Percentiles rank a stretch among this genome's conserved stretches.
Conservation (phyloP, 1,140 invertebrate species). For the Tetragonula clypearis region DNA sequence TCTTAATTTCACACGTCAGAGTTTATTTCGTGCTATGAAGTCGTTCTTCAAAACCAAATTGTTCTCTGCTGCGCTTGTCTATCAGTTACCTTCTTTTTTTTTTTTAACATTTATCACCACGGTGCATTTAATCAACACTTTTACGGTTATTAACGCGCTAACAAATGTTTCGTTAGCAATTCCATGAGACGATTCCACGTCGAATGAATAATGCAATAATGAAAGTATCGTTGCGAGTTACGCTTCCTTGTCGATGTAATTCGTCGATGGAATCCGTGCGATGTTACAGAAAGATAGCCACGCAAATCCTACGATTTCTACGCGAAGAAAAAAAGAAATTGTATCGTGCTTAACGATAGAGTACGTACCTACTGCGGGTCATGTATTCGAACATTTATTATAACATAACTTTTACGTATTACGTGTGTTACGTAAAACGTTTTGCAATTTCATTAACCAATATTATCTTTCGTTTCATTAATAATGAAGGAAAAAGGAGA, state of each 20-base stretch:
- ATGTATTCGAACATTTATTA: too few species aligned
- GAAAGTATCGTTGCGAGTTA: slow-evolving; percentile 22
- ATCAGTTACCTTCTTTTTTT: neutral
- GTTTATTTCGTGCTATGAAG: neutral
- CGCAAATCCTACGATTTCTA: slow-evolving; percentile 4
- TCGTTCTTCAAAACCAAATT: neutral
- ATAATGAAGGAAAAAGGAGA: too few species aligned
- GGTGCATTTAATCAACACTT: neutral
- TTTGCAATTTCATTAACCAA: too few species aligned
- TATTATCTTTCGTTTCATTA: too few species aligned
- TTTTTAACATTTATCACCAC: neutral
- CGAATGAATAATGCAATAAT: slow-evolving; percentile 13
- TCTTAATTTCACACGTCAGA: neutral
- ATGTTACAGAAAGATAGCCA: slow-evolving; percentile 1
- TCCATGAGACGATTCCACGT: neutral
- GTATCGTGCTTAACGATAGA: too few species aligned
- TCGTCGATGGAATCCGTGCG: neutral
- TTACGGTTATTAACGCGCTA: slow-evolving; percentile 11
- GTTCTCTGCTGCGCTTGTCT: neutral
- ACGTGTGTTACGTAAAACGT: too few species aligned
- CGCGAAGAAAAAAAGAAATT: too few species aligned
- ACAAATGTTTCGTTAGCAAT: neutral
- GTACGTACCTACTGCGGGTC: too few species aligned
- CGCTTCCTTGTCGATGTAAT: neutral
- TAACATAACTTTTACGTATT: too few species aligned